phyloP scores from a whole-genome alignment of 2,888 invertebrate species.

The Amblyteles armatorius region DNA sequence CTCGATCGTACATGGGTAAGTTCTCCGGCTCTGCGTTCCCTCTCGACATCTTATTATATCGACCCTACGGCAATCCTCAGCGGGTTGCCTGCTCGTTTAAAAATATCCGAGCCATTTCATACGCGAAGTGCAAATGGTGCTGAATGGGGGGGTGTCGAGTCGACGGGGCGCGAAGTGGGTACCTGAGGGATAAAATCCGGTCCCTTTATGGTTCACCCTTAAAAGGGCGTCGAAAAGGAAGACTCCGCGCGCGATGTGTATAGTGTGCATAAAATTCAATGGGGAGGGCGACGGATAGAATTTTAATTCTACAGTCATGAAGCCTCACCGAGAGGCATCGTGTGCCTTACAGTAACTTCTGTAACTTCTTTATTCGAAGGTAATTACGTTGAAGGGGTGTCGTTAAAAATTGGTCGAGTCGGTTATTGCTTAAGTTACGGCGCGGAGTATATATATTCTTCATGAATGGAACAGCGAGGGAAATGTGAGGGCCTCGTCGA shows the following conservation, averaged over 20 bases:
- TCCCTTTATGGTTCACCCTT: slow-evolving; percentile 32
- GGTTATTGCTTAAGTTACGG: background rate
- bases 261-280: slow-evolving; percentile 21
- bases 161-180: slow-evolving; percentile 14
- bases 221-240: slow-evolving; percentile 19
- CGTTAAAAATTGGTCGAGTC: background rate
- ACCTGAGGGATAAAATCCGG: slow-evolving; percentile 25
- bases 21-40: background rate
- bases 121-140: slow-evolving; percentile 6
- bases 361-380: background rate
- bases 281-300: background rate
- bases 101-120: slow-evolving; percentile 31
- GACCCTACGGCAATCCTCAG: background rate
- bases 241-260: background rate
- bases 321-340: background rate
- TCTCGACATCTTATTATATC: slow-evolving; percentile 29
- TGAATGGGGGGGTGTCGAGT: background rate
- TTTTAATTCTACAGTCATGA: slow-evolving; percentile 35
- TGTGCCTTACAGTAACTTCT: background rate
- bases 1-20: slow-evolving; percentile 15
- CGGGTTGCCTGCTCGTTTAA: slow-evolving; percentile 29
- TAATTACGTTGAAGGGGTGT: background rate
- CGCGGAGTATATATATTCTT: no score
- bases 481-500: no score
- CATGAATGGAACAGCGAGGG: no score